A percentile compares a stretch with the other conserved stretches of the same genome.
phyloP scores from a whole-genome alignment of 2,797 vertebrate species.

The Heterohyrax brucei region DNA sequence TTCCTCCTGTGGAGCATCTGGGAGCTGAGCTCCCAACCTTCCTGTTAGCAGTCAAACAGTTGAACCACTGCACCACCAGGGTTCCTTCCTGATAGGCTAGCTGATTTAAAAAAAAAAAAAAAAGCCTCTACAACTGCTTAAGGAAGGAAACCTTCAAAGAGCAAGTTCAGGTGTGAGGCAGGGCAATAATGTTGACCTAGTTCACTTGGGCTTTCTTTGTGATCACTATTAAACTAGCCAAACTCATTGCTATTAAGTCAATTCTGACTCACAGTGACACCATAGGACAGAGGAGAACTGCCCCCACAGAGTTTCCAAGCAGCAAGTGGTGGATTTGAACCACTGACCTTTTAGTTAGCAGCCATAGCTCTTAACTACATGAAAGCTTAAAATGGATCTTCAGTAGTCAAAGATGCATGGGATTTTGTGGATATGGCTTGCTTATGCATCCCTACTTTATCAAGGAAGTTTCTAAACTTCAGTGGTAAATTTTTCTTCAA shows the following conservation, averaged over 20 bases:
- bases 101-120: not conserved
- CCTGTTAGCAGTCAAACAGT: too few species aligned
- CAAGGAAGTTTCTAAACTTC: not conserved
- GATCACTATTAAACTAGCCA: not conserved
- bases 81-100: not conserved
- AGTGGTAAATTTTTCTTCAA: not conserved
- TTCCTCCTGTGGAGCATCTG: too few species aligned
- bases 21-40: too few species aligned
- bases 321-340: too few species aligned
- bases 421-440: not conserved
- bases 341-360: too few species aligned
- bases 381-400: not conserved
- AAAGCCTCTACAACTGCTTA: not conserved
- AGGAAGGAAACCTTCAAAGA: not conserved
- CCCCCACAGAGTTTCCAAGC: too few species aligned
- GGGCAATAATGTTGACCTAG: not conserved
- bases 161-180: not conserved
- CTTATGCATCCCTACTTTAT: not conserved
- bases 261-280: too few species aligned
- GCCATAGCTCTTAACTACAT: too few species aligned
- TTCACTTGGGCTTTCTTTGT: not conserved
- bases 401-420: not conserved
- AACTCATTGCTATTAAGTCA: too few species aligned
- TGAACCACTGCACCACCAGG: too few species aligned
- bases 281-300: too few species aligned